phyloP scores from a whole-genome alignment of 2,797 vertebrate genomes.

The Balearica regulorum region DNA sequence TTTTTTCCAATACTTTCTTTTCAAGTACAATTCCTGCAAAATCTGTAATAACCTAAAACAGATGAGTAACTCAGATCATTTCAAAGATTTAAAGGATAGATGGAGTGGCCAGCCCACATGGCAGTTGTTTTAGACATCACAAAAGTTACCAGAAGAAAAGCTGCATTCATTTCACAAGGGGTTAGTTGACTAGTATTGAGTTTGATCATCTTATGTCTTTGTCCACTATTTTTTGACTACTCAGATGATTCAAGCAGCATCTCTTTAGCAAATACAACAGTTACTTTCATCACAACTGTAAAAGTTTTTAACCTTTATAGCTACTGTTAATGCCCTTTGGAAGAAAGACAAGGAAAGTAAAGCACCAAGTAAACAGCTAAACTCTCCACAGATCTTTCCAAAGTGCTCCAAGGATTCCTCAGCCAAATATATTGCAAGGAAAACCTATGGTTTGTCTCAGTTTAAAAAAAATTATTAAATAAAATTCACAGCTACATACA shows the following conservation, averaged over 20 bases:
- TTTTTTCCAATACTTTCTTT: conserved; percentile 58
- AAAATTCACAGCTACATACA: background rate
- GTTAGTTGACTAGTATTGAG: background rate
- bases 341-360: background rate
- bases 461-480: background rate
- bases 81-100: background rate
- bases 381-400: background rate
- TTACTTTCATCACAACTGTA: background rate
- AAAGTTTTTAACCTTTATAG: background rate
- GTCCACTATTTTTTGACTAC: background rate
- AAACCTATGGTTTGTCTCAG: background rate
- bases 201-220: background rate
- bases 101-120: background rate
- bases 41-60: conserved; percentile 83
- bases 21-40: conserved; percentile 85
- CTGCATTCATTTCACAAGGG: background rate
- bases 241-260: background rate
- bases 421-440: background rate
- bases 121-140: background rate
- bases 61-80: background rate
- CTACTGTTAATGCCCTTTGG: background rate
- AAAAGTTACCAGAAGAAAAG: background rate
- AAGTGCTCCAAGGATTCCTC: background rate
- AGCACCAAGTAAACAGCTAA: background rate
- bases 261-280: background rate